Base-by-base conservation (phyloP, 64 coral and sea anemone genomes). In the Pocillopora verrucosa region DNA sequence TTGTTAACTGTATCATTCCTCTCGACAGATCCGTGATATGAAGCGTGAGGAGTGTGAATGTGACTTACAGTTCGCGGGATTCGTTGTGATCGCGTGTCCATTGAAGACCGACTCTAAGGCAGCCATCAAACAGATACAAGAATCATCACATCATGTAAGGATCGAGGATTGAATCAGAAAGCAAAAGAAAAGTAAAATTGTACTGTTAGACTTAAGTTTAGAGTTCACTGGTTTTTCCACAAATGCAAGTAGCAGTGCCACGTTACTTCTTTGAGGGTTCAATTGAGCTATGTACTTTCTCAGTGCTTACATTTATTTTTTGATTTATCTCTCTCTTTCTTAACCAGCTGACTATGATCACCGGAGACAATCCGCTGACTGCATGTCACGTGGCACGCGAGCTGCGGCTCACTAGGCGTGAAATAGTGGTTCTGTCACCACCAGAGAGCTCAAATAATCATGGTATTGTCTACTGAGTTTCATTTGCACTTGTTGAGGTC, bases 111-210 rank as follows among this genome's bases (percentile, higher is more conserved):
- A 95, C 14, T 98, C 96, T 15, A 98, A 98, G 89, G 92, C 91
- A 37, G 91, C 89, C 15, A 95, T 98, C 13, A 98, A 95, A 75
- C 93, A 98, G 76, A 95, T 98, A 74, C 96, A 89, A 63, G 91
- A 95, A 11, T 95, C 96, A 20, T 98, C 96, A 22, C 96, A 98
- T 79, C 90, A 98, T 83, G 96, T 98, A 84, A 86, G 96, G 73
- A 74, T 41, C 19, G 4, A 9, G 1, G 22, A 7, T 20, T 63
- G 12, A 4, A 9, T 13, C 16, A n/a, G 20, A 69, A 19, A 7
- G 20, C 2, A 4, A 22, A 30, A 24, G 0, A 70, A 10, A 7
- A 10, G 61, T 63, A 9, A 20, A 1, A 7, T 24, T 25, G 25
- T 7, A 70, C 11, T 6, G 22, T 11, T 70, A 25, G 11, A 24